Evolutionary conservation across 2,888 invertebrate genomes (phyloP).

Genomic region (Tupiocoris notatus): DNA sequence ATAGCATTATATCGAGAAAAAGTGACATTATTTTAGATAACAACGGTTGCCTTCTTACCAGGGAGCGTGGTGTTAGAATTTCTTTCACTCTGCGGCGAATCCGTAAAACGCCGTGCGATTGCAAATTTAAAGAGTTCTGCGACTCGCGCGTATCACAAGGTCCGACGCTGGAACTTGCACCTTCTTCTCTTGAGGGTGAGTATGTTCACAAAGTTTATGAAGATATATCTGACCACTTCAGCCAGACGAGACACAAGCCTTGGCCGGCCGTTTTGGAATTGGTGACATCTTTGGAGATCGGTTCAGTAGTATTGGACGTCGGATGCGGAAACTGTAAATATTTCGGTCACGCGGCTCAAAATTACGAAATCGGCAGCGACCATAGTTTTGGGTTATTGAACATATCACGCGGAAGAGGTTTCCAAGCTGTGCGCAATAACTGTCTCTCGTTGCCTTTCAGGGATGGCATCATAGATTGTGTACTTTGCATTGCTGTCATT

Average conservation of each 20-base stretch:
- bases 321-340: conserved; percentile 99
- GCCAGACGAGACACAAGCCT: conserved; percentile 86
- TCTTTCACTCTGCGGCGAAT: conserved; percentile 84
- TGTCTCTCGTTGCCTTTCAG: conserved; percentile 71
- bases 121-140: conserved; percentile 65
- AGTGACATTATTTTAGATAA: conserved; percentile 68
- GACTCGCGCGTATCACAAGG: conserved; percentile 58
- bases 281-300: conserved; percentile 63
- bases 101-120: conserved; percentile 61
- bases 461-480: conserved; percentile 70
- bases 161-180: not conserved
- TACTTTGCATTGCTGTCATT: conserved; percentile 92
- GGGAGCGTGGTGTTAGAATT: conserved; percentile 61
- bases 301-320: conserved; percentile 79
- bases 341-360: conserved; percentile 57
- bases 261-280: conserved; percentile 92
- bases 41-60: conserved; percentile 59
- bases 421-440: conserved; percentile 73
- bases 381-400: conserved; percentile 66
- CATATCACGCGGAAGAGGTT: conserved; percentile 63
- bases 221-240: conserved; percentile 90
- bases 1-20: conserved; percentile 81
- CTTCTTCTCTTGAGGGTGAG: conserved; percentile 66
- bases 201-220: conserved; percentile 91
- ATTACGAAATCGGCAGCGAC: conserved; percentile 75